These are phyloP conservation scores for Dissostichus mawsoni DNA, from an alignment of 2,113 vertebrate species.

Conservation along the genomic window DNA sequence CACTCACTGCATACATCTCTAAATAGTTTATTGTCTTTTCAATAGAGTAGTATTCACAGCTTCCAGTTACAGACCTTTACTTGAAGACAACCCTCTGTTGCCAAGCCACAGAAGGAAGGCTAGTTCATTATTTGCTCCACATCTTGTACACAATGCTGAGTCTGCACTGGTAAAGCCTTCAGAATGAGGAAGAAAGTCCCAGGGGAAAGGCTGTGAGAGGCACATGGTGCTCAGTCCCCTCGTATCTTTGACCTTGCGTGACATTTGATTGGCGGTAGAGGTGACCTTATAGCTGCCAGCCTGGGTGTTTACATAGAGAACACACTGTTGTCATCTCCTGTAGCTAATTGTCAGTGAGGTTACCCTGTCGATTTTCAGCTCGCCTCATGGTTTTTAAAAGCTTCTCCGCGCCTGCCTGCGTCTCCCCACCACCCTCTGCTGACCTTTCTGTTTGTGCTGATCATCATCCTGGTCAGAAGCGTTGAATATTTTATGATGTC, in stretches of 20 bases:
- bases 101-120: slow-evolving; percentile 3
- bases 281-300: slow-evolving; percentile 48
- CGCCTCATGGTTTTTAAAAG: slow-evolving; percentile 36
- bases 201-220: slow-evolving; percentile 3
- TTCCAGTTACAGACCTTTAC: neutral
- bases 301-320: slow-evolving; percentile 13
- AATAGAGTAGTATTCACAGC: too few species aligned
- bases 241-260: slow-evolving; percentile 55
- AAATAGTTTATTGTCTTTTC: neutral
- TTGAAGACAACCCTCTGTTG: slow-evolving; percentile 14
- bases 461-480: slow-evolving; percentile 15
- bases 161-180: slow-evolving; percentile 21
- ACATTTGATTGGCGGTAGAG: slow-evolving; percentile 59
- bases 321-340: slow-evolving; percentile 22
- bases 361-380: slow-evolving; percentile 42
- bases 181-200: slow-evolving; percentile 27
- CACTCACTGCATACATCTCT: neutral
- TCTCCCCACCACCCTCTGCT: slow-evolving; percentile 14
- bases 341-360: slow-evolving; percentile 39
- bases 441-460: slow-evolving; percentile 61
- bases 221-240: slow-evolving; percentile 3
- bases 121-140: neutral
- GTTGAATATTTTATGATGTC: slow-evolving; percentile 66
- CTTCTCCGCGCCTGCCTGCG: neutral
- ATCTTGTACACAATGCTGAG: slow-evolving; percentile 28